Conservation (phyloP, 2,797 vertebrate genomes). For the Channallabes apus region DNA sequence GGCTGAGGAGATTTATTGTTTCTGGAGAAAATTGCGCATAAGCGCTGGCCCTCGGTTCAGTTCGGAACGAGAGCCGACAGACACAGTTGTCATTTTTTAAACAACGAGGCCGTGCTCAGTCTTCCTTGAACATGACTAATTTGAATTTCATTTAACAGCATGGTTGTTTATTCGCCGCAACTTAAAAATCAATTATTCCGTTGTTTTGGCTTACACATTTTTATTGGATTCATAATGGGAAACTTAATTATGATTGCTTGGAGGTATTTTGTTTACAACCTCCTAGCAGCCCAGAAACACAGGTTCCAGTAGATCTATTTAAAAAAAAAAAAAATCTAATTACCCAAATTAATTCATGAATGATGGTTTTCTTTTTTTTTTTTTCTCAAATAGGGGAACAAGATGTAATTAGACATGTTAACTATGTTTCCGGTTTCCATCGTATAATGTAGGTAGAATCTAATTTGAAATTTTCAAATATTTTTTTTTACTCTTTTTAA, state of each 20-base stretch:
- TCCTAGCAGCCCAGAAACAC: background rate
- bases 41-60: constrained; percentile 30
- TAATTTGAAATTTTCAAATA: background rate
- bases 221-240: background rate
- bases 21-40: constrained; percentile 59
- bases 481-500: background rate
- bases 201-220: constrained; percentile 9
- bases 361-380: background rate
- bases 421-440: background rate
- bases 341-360: background rate
- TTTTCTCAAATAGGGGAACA: background rate
- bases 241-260: constrained; percentile 17
- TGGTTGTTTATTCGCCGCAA: constrained; percentile 19
- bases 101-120: constrained; percentile 22
- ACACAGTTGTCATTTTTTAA: constrained; percentile 43
- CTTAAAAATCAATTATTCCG: constrained; percentile 18
- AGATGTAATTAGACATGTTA: constrained; percentile 20
- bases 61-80: constrained; percentile 22
- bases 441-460: background rate
- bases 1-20: constrained; percentile 70
- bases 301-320: background rate
- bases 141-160: constrained; percentile 18
- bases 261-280: constrained; percentile 17
- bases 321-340: background rate
- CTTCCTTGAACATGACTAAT: constrained; percentile 18